Evolutionary conservation across 1,140 invertebrate species (phyloP), one percentile per base, ranked within the genome.

Genomic region (Heliconius eleuchia): DNA sequence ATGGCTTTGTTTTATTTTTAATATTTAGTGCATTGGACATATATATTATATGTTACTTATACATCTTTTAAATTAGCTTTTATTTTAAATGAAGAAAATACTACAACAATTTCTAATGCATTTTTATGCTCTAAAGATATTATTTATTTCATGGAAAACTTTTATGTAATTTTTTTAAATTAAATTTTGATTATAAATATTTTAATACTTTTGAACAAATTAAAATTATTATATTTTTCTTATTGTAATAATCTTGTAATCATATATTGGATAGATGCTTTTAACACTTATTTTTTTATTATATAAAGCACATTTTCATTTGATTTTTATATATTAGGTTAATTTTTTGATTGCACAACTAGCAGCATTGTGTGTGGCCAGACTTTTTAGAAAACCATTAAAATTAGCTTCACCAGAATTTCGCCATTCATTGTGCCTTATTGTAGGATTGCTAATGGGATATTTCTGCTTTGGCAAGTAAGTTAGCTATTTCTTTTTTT

Each of bases 381-480:
- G 96, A 84, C 87, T 97, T 52, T 97, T 98, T 91, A 96, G 97
- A 86, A 96, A 96, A 83, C 95, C 96, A 86, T 95, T 98, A 80
- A 96, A 96, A 92, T 96, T 96, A 80, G 96, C 96, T 75, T 96
- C 96, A 74, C 95, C 96, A 80, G 96, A 95, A 71, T 95, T 96
- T 79, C 96, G 97, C 85, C 97, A 98, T 94, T 95, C 95, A 75
- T 97, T 97, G 87, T 97, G 97, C 79, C 95, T 98, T 55, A 88
- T 96, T 71, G 94, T 97, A 89, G 98, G 98, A 73, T 94, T 98
- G 84, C 89, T 96, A 78, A 96, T 98, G 87, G 97, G 97, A 81
- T 98, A 97, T 95, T 98, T 98, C 94, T 98, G 97, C 94, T 98
- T 98, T 95, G 98, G 98, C 94, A 96, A 96, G 96, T 97, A 96